A percentile compares a stretch with the other conserved stretches of the same genome.
phyloP scores from a whole-genome alignment of 2,113 vertebrate species.

The Ciconia maguari region DNA sequence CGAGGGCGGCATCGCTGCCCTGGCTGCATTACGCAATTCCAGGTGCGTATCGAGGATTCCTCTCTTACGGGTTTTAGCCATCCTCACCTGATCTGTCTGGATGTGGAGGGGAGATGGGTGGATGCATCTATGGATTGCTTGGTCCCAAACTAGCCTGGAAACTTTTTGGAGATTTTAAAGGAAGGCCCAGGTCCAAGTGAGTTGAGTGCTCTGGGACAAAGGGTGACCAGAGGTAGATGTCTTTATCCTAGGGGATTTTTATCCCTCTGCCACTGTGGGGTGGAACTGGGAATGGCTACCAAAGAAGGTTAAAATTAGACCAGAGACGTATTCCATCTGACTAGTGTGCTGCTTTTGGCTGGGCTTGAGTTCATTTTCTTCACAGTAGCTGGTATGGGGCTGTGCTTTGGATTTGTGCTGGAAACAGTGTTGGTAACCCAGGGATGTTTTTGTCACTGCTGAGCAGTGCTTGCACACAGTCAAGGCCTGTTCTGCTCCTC shows the following conservation, averaged over 20 bases:
- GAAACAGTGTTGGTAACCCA: too few species aligned
- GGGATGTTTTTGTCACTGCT: too few species aligned
- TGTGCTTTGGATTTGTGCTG: too few species aligned
- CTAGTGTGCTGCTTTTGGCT: too few species aligned
- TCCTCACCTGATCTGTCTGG: background rate
- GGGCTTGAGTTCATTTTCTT: too few species aligned
- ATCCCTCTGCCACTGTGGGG: background rate
- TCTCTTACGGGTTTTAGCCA: fast-evolving
- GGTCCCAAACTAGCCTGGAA: background rate
- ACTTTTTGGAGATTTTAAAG: background rate
- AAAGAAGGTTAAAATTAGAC: background rate
- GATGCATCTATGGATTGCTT: fast-evolving
- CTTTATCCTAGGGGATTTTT: fast-evolving
- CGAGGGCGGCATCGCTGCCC: fast-evolving
- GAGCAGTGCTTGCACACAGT: too few species aligned
- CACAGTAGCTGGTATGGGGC: too few species aligned
- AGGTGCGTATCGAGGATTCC: fast-evolving
- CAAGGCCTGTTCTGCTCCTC: too few species aligned
- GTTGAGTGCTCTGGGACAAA: background rate
- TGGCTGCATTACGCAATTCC: fast-evolving
- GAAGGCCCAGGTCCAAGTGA: background rate
- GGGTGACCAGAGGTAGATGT: fast-evolving
- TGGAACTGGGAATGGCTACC: background rate
- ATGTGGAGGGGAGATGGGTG: fast-evolving
- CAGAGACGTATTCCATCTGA: background rate